Evolutionary conservation across 2,888 invertebrate species (phyloP), one percentile per base, ranked within the genome.

Genomic region (Halocaridina rubra): DNA sequence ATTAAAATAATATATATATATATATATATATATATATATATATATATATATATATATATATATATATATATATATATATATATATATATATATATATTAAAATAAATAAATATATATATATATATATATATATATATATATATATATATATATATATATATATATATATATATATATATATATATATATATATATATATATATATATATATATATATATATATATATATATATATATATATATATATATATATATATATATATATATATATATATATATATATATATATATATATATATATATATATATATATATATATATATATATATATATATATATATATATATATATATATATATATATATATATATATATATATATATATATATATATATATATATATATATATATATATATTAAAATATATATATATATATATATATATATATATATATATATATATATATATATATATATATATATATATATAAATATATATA

Each of bases 401-500:
- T 72, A 30, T 72, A 30, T 72, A 30, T 72, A 30, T 72, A 30
- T 72, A 30, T 72, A 30, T 72, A 30, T 72, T n/a, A 33, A 30
- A 33, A 30, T 72, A 30, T 72, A 30, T 72, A 30, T 72, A 30
- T 72, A 30, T 72, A 30, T 72, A 30, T 72, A 30, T 72, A 30
- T 72, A 30, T 72, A 30, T 72, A 30, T 72, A 24, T 72, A n/a
- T 72, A 24, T 72, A n/a, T 32, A 32, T 72, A 30, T 72, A 32
- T 33, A 8, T 33, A n/a, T 72, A 10, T 72, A 7, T 72, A 72
- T 72, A 32, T 72, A 32, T 72, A 33, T 72, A 32, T 72, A 32
- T 72, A 72, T 72, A 32, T 72, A n/a, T 72, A 32, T 72, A 32
- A 33, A 32, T 72, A 32, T 72, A 32, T 72, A 32, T 72, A 32